Percentiles rank a stretch among this genome's conserved stretches.
phyloP scores from a whole-genome alignment of 2,888 invertebrate genomes.

The Erpobdella octoculata region DNA sequence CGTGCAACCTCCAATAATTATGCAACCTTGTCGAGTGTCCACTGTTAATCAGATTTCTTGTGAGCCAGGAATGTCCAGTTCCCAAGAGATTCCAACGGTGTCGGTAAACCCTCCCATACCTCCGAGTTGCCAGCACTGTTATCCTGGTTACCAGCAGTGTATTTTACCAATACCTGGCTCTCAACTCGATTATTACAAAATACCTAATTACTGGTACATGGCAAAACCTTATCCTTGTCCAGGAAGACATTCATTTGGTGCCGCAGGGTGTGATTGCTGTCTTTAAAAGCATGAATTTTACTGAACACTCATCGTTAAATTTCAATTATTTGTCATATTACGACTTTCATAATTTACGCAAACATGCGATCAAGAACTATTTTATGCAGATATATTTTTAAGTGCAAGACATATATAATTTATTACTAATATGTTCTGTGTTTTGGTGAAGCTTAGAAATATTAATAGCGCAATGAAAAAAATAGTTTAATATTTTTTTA shows the following conservation, averaged over 20 bases:
- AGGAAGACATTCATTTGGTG: neutral
- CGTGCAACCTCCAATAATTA: slow-evolving; percentile 22
- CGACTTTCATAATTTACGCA: no score
- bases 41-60: neutral
- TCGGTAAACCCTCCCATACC: neutral
- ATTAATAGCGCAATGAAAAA: no score
- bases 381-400: no score
- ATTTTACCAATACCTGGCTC: neutral
- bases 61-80: neutral
- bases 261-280: neutral
- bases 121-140: neutral
- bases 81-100: neutral
- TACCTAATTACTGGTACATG: slow-evolving; percentile 22
- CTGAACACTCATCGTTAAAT: neutral
- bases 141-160: neutral
- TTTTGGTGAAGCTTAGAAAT: no score
- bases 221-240: neutral
- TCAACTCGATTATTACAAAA: slow-evolving; percentile 19
- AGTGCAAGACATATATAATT: no score
- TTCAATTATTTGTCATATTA: no score
- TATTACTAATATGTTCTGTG: no score
- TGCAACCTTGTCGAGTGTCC: slow-evolving; percentile 15
- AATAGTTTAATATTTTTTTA: no score
- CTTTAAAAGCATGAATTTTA: neutral
- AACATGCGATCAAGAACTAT: no score